These are phyloP conservation scores for Camponotus vicinus DNA, from an alignment of 1,140 invertebrate species.

Conservation along the genomic window DNA sequence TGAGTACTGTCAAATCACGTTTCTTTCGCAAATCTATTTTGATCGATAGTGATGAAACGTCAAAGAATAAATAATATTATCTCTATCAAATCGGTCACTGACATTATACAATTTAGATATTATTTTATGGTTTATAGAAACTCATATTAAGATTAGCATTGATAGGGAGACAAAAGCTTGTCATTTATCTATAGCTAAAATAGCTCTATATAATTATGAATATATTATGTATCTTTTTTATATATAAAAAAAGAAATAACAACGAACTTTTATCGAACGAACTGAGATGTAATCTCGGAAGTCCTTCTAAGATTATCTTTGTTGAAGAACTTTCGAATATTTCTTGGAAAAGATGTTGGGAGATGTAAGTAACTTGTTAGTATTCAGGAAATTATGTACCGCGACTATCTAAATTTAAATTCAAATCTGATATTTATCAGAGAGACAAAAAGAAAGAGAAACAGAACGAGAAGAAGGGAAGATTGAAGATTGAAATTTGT, in stretches of 20 bases:
- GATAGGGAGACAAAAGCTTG: neutral
- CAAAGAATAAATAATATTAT: constrained; percentile 13
- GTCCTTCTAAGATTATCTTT: constrained; percentile 54
- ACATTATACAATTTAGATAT: neutral
- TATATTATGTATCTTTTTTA: neutral
- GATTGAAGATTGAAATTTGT: neutral
- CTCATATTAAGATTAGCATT: constrained; percentile 12
- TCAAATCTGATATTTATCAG: neutral
- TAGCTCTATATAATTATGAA: neutral
- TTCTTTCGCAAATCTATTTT: neutral
- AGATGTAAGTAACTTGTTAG: constrained; percentile 1
- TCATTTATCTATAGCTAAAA: neutral
- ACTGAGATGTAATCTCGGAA: neutral
- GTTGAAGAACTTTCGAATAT: neutral
- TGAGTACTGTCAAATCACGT: constrained; percentile 11
- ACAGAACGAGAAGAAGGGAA: too few species aligned
- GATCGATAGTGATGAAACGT: neutral
- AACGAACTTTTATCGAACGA: neutral
- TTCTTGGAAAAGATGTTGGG: constrained; percentile 16
- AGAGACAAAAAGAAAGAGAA: neutral
- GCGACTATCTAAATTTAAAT: constrained; percentile 15
- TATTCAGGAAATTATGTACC: constrained; percentile 50
- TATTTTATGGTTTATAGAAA: neutral
- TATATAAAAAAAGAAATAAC: neutral
- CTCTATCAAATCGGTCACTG: neutral